Evolutionary conservation across 2,113 vertebrate species (phyloP), one percentile per base, ranked within the genome.

Genomic region (Lonchura striata): DNA sequence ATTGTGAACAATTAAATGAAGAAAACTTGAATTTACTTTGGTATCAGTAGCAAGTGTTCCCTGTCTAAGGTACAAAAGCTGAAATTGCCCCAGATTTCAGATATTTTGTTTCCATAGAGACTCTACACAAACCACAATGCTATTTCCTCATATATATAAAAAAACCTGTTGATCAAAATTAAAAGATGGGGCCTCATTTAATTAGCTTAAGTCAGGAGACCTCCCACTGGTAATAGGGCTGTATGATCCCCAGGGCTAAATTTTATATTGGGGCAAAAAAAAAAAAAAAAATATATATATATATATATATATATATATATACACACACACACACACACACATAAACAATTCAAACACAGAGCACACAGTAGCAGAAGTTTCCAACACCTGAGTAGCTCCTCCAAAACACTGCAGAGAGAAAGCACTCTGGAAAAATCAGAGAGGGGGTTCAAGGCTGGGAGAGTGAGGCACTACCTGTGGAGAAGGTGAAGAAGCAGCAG

Each of bases 101-200:
- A 10, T 25, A 65, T 49, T 92, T 87, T 90, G 64, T 96, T 96
- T 94, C 93, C 85, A 90, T 68, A 82, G 93, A 94, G 92, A 90
- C 60, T 52, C 68, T 66, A 52, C 24, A 94, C 60, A 86, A 94
- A 74, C 66, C 91, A 82, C 60, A 82, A 28, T 2, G 6, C 20
- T 74, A 56, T 37, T 74, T 94, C 72, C 49, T 68, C 33, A 86
- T n/a, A n/a, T n/a, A n/a, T 37, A 15, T 9, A 22, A 88, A 77
- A 21, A 56, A 92, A 93, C 70, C 11, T 39, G 64, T 87, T 87
- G 81, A 88, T 77, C 44, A 90, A 71, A 30, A 44, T 46, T 41
- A 77, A 68, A 31, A 20, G 1, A 72, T 1, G 9, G 24, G 8
- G 14, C 15, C 21, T 15, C 14, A 5, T 47, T 86, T 52, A 83